Percentiles rank a stretch among this genome's conserved stretches.
Conservation (phyloP, 2,888 invertebrate genomes). For the Adelphocoris suturalis region DNA sequence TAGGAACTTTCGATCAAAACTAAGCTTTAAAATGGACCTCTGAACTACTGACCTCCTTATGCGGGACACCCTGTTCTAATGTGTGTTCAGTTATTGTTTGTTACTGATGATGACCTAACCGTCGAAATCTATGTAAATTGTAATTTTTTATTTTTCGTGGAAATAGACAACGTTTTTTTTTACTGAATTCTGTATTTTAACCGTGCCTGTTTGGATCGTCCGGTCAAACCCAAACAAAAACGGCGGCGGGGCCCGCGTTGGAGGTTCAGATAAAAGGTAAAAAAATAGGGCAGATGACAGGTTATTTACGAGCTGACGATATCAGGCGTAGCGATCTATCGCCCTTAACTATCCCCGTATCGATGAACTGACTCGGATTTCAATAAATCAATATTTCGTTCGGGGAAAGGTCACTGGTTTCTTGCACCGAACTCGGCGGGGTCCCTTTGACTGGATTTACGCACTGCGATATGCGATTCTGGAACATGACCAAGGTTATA, state of each 20-base stretch:
- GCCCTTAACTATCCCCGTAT: conserved; percentile 32
- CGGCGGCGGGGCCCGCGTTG: neutral
- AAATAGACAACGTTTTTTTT: too few relatives aligned
- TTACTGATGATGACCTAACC: too few relatives aligned
- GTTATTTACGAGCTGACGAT: conserved; percentile 39
- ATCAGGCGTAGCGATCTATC: conserved; percentile 36
- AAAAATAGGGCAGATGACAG: conserved; percentile 26
- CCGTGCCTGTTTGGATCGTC: too few relatives aligned
- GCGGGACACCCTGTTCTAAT: too few relatives aligned
- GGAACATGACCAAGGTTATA: neutral
- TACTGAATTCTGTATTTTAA: too few relatives aligned
- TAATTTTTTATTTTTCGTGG: too few relatives aligned
- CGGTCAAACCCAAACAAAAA: neutral
- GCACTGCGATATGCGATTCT: neutral
- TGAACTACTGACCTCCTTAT: too few relatives aligned
- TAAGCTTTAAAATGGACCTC: too few relatives aligned
- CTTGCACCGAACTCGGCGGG: conserved; percentile 17
- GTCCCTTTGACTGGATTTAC: neutral
- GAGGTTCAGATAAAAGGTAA: neutral
- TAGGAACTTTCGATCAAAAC: too few relatives aligned
- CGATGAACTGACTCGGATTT: conserved; percentile 32
- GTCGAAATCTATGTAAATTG: too few relatives aligned
- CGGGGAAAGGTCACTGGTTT: conserved; percentile 1
- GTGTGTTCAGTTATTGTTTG: too few relatives aligned
- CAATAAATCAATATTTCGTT: conserved; percentile 27